These are phyloP conservation scores for Polydrusus tereticollis DNA, from an alignment of 2,888 invertebrate species.

Conservation along the genomic window DNA sequence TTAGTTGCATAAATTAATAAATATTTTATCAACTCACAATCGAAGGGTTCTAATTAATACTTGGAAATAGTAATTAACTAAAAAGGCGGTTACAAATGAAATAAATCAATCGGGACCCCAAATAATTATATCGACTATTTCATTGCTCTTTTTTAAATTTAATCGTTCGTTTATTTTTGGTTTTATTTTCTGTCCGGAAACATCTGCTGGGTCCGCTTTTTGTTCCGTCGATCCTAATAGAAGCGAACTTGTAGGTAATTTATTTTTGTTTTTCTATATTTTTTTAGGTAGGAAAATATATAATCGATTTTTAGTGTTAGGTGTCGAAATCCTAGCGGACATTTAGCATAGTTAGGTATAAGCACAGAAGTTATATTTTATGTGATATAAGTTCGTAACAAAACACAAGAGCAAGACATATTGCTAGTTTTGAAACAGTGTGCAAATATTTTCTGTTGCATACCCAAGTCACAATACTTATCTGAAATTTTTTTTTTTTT, in stretches of 20 bases:
- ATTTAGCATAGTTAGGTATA: too few relatives aligned
- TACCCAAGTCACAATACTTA: too few relatives aligned
- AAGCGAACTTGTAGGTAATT: neutral
- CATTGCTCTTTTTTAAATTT: neutral
- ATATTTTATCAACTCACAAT: slow-evolving; percentile 4
- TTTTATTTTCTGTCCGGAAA: neutral
- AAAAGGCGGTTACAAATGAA: neutral
- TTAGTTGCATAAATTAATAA: too few relatives aligned
- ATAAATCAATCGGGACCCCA: slow-evolving; percentile 7
- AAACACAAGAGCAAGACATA: too few relatives aligned
- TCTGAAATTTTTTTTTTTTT: too few relatives aligned
- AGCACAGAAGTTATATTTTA: too few relatives aligned
- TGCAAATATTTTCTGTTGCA: too few relatives aligned
- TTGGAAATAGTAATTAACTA: neutral
- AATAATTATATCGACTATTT: slow-evolving; percentile 6
- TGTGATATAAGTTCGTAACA: too few relatives aligned
- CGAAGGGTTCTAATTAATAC: slow-evolving; percentile 2
- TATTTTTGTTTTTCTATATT: neutral
- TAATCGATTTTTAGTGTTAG: too few relatives aligned
- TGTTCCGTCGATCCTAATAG: neutral
- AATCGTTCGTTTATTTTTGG: neutral
- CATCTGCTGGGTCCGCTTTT: neutral
- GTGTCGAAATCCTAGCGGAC: too few relatives aligned
- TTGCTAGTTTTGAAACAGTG: too few relatives aligned
- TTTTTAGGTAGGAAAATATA: too few relatives aligned